phyloP scores from a whole-genome alignment of 2,888 invertebrate species.

The Sinopyrophorus schimmeli region DNA sequence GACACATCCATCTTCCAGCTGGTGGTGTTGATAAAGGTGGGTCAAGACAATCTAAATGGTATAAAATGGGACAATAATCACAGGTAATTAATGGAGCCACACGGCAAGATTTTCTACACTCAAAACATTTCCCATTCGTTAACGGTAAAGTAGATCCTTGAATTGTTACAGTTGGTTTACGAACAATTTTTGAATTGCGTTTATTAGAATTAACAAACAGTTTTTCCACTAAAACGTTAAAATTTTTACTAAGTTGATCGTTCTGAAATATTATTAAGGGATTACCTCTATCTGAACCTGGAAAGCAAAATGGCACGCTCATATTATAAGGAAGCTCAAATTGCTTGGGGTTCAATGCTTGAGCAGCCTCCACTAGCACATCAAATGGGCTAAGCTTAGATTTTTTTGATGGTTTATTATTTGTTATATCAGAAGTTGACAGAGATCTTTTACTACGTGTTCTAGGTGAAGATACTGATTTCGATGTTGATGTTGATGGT shows the following conservation, averaged over 20 bases:
- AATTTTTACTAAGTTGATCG: neutral
- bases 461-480: slow-evolving; percentile 46
- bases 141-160: slow-evolving; percentile 71
- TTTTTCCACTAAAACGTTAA: slow-evolving; percentile 43
- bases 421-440: slow-evolving; percentile 40
- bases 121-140: slow-evolving; percentile 83
- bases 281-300: slow-evolving; percentile 78
- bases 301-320: slow-evolving; percentile 74
- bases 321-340: slow-evolving; percentile 86
- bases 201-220: slow-evolving; percentile 31
- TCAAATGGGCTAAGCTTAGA: slow-evolving; percentile 69
- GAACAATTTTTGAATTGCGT: slow-evolving; percentile 26
- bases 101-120: slow-evolving; percentile 83
- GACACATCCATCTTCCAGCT: slow-evolving; percentile 95
- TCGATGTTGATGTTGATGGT: slow-evolving; percentile 42
- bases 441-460: slow-evolving; percentile 46
- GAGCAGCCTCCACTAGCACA: slow-evolving; percentile 79
- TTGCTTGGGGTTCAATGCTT: slow-evolving; percentile 84
- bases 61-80: slow-evolving; percentile 89
- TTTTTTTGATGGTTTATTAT: slow-evolving; percentile 51
- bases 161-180: slow-evolving; percentile 37
- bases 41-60: slow-evolving; percentile 92
- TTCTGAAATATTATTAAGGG: slow-evolving; percentile 10
- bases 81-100: slow-evolving; percentile 85
- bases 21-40: slow-evolving; percentile 90